A percentile compares a stretch with the other conserved stretches of the same genome.
phyloP scores from a whole-genome alignment of 2,113 vertebrate genomes.

The Epinephelus cyanopodus region DNA sequence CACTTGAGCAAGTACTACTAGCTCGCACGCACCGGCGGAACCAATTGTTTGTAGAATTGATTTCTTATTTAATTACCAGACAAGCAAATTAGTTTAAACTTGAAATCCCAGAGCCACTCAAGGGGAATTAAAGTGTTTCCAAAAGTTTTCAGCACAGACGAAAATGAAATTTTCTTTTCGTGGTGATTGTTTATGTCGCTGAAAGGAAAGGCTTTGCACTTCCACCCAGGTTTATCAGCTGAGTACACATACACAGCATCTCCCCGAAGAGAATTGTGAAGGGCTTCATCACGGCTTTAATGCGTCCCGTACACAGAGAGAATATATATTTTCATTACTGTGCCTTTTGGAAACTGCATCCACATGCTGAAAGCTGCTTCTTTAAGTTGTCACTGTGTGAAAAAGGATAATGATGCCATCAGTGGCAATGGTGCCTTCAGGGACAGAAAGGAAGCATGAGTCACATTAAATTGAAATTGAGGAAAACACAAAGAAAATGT shows the following conservation, averaged over 20 bases:
- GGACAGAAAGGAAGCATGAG: conserved; percentile 46
- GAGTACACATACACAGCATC: conserved; percentile 1
- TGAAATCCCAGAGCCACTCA: conserved; percentile 64
- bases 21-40: conserved; percentile 51
- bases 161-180: conserved; percentile 56
- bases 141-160: conserved; percentile 61
- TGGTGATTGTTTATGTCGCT: conserved; percentile 47
- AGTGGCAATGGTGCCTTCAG: conserved; percentile 64
- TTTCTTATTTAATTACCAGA: conserved; percentile 81
- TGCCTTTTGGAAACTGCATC: conserved; percentile 28
- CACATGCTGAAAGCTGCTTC: conserved; percentile 41
- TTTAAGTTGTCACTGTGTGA: conserved; percentile 56
- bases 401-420: conserved; percentile 71
- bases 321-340: conserved; percentile 25
- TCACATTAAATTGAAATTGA: conserved; percentile 68
- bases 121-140: conserved; percentile 62
- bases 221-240: conserved; percentile 31
- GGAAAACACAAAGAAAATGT: conserved; percentile 47
- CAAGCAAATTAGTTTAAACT: conserved; percentile 72
- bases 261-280: conserved; percentile 6
- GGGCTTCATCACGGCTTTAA: conserved; percentile 22
- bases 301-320: conserved; percentile 13
- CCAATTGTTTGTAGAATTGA: conserved; percentile 77
- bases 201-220: conserved; percentile 38
- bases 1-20: conserved; percentile 18